Evolutionary conservation across 2,888 invertebrate species (phyloP).

Genomic region (Morpho helenor): DNA sequence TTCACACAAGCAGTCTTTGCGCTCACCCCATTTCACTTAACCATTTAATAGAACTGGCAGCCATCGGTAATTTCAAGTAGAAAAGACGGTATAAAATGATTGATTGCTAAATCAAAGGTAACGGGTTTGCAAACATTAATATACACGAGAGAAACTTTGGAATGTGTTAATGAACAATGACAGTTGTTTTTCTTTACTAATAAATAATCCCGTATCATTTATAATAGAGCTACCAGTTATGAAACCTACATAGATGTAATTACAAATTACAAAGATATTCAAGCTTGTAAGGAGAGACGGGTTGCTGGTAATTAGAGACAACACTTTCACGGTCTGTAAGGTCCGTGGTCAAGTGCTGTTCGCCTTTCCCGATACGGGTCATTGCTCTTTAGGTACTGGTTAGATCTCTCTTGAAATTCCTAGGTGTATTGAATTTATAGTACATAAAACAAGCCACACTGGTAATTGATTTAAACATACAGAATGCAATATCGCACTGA

Average conservation of each 20-base stretch:
- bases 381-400: constrained; percentile 44
- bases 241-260: constrained; percentile 13
- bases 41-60: too few species aligned
- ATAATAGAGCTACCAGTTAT: constrained; percentile 10
- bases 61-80: too few species aligned
- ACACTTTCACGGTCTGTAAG: constrained; percentile 59
- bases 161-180: too few species aligned
- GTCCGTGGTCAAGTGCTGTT: constrained; percentile 48
- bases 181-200: too few species aligned
- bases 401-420: constrained; percentile 8
- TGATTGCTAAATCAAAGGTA: too few species aligned
- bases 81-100: too few species aligned
- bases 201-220: constrained; percentile 4
- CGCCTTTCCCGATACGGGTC: constrained; percentile 65
- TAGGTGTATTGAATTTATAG: background rate
- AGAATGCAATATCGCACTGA: background rate
- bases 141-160: too few species aligned
- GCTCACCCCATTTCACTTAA: too few species aligned
- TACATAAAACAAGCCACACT: too few species aligned
- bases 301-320: constrained; percentile 58
- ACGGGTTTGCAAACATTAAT: background rate
- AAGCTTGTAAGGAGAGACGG: constrained; percentile 40
- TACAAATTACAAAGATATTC: constrained; percentile 18
- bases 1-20: too few species aligned
- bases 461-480: background rate